phyloP scores from a whole-genome alignment of 1,140 invertebrate species.

The Zaprionus inermis region DNA sequence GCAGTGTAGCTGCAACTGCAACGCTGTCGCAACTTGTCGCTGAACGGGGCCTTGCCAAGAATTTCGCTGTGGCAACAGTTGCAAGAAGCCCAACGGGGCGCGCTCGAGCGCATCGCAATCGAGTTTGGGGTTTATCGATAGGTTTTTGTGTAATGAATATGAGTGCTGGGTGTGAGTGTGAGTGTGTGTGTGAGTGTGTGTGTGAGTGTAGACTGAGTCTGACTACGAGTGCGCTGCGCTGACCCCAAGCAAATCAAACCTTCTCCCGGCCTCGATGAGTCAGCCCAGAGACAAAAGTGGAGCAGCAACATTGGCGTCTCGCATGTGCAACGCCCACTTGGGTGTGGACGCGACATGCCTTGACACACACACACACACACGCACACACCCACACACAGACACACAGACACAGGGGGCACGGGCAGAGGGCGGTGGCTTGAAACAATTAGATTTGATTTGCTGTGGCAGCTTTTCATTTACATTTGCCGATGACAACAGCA shows the following conservation, averaged over 20 bases:
- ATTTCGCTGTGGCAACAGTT: conserved; percentile 35
- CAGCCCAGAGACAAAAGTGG: conserved; percentile 41
- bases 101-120: conserved; percentile 32
- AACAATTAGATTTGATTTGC: conserved; percentile 67
- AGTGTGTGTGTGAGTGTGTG: background rate
- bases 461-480: conserved; percentile 67
- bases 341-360: conserved; percentile 69
- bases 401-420: background rate
- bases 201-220: background rate
- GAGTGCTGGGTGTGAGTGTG: background rate
- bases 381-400: background rate
- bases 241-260: conserved; percentile 26
- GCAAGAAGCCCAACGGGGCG: background rate
- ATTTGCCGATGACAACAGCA: conserved; percentile 56
- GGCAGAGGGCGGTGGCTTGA: background rate
- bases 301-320: conserved; percentile 35
- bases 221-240: background rate
- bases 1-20: background rate
- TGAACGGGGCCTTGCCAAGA: conserved; percentile 33
- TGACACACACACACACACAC: conserved; percentile 2
- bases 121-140: conserved; percentile 30
- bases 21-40: conserved; percentile 1
- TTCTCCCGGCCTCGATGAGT: conserved; percentile 54
- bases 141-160: conserved; percentile 9
- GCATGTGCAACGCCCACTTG: conserved; percentile 61